Conservation (phyloP, 2,888 invertebrate genomes). For the Lypha dubia region DNA sequence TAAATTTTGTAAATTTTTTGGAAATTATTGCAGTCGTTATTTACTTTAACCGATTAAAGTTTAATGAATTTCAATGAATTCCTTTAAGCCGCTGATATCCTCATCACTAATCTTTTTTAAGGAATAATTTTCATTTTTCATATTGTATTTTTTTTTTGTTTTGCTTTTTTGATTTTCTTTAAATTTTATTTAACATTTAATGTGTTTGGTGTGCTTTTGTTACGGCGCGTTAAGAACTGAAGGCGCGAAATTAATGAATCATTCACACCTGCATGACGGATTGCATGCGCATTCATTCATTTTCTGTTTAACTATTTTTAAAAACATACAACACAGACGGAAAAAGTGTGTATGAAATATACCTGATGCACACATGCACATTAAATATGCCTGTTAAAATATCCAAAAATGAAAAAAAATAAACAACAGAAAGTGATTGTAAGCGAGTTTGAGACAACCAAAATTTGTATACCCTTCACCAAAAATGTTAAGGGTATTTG, state of each 20-base stretch:
- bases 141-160: not conserved
- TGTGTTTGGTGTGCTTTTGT: conserved; percentile 64
- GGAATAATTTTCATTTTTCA: conserved; percentile 31
- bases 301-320: conserved; percentile 61
- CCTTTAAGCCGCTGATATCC: conserved; percentile 36
- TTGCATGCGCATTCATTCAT: conserved; percentile 76
- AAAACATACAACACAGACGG: conserved; percentile 58
- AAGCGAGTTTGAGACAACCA: conserved; percentile 69
- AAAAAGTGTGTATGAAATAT: conserved; percentile 24
- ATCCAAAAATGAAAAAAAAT: not conserved
- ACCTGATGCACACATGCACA: not conserved
- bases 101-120: conserved; percentile 63
- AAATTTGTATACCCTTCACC: too few relatives aligned
- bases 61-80: not conserved
- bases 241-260: conserved; percentile 83
- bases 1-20: too few relatives aligned
- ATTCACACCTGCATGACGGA: conserved; percentile 83
- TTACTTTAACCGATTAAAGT: not conserved
- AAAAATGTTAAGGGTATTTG: too few relatives aligned
- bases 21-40: too few relatives aligned
- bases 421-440: conserved; percentile 66
- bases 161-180: conserved; percentile 21
- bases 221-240: conserved; percentile 74
- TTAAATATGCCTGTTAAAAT: not conserved
- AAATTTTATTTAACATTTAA: conserved; percentile 47